Conservation (phyloP, 2,797 vertebrate species). For the Scleropages formosus region DNA sequence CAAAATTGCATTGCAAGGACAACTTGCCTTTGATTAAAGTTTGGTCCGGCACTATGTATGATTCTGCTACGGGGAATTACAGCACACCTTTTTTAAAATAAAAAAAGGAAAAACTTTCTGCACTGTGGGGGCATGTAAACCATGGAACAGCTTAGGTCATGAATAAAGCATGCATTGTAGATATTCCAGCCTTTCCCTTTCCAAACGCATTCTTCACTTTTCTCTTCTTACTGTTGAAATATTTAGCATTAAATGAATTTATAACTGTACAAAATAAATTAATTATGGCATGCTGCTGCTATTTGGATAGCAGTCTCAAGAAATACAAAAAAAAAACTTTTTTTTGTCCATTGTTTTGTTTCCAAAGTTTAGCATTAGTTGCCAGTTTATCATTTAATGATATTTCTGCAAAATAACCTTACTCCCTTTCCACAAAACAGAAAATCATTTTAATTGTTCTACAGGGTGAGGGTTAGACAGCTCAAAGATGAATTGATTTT, state of each 20-base stretch:
- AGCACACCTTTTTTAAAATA: slow-evolving; percentile 14
- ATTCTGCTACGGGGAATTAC: slow-evolving; percentile 23
- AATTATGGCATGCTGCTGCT: not conserved
- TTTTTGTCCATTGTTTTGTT: not conserved
- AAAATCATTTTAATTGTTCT: not conserved
- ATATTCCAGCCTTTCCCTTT: slow-evolving; percentile 9
- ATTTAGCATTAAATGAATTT: slow-evolving; percentile 25
- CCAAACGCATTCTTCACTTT: slow-evolving; percentile 1
- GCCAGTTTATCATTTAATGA: not conserved
- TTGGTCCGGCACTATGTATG: slow-evolving; percentile 10
- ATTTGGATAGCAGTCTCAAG: not conserved
- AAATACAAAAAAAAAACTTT: not conserved
- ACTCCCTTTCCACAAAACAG: too few relatives aligned
- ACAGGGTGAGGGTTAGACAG: not conserved
- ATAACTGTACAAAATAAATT: slow-evolving; percentile 16
- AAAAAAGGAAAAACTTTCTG: not conserved
- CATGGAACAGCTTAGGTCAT: slow-evolving; percentile 9
- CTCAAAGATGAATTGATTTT: not conserved
- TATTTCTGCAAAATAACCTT: too few relatives aligned
- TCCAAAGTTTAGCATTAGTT: not conserved
- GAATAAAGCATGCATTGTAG: slow-evolving; percentile 10
- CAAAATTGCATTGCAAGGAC: slow-evolving; percentile 26
- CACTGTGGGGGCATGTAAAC: slow-evolving; percentile 3
- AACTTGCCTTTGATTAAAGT: slow-evolving; percentile 24
- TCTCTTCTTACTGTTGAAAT: slow-evolving; percentile 18